These are phyloP conservation scores for Apodemia mormo DNA, from an alignment of 2,888 invertebrate species.

Conservation along the genomic window DNA sequence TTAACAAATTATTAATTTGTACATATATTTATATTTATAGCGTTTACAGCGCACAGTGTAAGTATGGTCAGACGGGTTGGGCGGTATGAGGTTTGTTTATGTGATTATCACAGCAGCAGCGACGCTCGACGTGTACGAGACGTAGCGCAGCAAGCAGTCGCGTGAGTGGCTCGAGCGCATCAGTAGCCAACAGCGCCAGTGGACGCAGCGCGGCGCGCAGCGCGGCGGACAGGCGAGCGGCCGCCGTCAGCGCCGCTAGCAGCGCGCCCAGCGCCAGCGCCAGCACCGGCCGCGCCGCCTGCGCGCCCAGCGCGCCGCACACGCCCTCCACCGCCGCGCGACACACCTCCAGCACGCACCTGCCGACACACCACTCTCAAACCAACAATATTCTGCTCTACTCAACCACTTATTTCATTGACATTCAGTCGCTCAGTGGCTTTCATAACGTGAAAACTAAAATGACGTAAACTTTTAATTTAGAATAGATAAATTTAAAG, in stretches of 20 bases:
- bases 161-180: constrained; percentile 32
- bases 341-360: constrained; percentile 43
- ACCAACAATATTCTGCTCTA: no score
- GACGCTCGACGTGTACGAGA: constrained; percentile 44
- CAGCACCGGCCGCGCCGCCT: constrained; percentile 77
- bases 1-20: no score
- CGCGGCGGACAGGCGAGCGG: constrained; percentile 82
- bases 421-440: no score
- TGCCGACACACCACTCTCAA: constrained; percentile 6
- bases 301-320: constrained; percentile 46
- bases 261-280: constrained; percentile 86
- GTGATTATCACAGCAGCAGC: constrained; percentile 20
- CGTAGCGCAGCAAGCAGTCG: constrained; percentile 47
- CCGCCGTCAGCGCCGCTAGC: constrained; percentile 85
- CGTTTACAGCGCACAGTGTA: no score
- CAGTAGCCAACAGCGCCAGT: constrained; percentile 18
- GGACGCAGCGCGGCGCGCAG: constrained; percentile 80
- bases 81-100: not conserved
- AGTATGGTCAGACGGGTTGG: not conserved
- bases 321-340: constrained; percentile 46
- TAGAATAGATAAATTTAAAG: no score
- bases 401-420: no score
- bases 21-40: no score
- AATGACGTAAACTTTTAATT: no score
- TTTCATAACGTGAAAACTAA: no score